Conservation (phyloP, 2,113 vertebrate genomes). For the Azemiops feae region DNA sequence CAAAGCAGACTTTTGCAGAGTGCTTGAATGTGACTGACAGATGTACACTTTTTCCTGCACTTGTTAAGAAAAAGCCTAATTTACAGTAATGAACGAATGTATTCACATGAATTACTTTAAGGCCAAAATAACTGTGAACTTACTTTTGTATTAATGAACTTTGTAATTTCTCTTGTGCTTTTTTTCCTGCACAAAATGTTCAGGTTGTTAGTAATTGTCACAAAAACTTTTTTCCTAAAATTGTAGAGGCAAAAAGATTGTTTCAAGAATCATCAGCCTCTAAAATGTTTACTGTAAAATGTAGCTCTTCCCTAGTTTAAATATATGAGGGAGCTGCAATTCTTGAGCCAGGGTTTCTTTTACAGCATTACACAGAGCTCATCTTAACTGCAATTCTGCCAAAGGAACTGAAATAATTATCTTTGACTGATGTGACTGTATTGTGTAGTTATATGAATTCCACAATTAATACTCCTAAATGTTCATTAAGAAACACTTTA, state of each 20-base stretch:
- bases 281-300: conserved; percentile 16
- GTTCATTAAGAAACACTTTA: conserved; percentile 10
- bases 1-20: conserved; percentile 70
- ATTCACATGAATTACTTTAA: conserved; percentile 61
- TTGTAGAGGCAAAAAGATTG: conserved; percentile 17
- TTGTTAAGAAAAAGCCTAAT: conserved; percentile 62
- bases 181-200: conserved; percentile 38
- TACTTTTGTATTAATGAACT: conserved; percentile 45
- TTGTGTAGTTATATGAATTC: not conserved
- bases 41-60: conserved; percentile 69
- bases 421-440: not conserved
- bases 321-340: not conserved
- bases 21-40: conserved; percentile 74
- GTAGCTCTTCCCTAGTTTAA: not conserved
- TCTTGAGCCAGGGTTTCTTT: not conserved
- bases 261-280: conserved; percentile 28
- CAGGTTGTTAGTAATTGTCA: conserved; percentile 18
- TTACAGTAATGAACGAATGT: conserved; percentile 59
- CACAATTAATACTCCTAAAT: not conserved
- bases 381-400: not conserved
- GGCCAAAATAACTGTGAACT: conserved; percentile 78
- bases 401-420: not conserved
- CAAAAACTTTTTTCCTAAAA: conserved; percentile 3
- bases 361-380: not conserved
- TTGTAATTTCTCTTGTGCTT: conserved; percentile 31